A percentile compares a stretch with the other conserved stretches of the same genome.
These are phyloP conservation scores for Engystomops pustulosus DNA, from an alignment of 2,113 vertebrate genomes.

Conservation along the genomic window DNA sequence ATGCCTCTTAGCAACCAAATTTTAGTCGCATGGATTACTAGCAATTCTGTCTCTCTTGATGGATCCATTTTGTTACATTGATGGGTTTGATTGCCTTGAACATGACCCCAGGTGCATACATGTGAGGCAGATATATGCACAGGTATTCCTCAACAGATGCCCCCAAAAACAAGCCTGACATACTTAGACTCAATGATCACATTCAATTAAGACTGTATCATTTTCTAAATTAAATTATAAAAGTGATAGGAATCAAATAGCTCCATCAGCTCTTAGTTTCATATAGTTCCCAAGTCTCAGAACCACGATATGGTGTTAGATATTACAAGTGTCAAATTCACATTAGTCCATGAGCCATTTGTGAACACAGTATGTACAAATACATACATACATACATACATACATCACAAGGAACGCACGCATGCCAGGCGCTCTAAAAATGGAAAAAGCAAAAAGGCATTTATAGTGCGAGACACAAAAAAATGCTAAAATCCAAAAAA, in stretches of 20 bases:
- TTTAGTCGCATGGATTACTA: neutral
- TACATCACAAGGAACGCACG: no score
- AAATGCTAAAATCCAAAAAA: no score
- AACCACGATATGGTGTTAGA: no score
- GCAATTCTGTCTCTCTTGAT: neutral
- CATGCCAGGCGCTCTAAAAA: no score
- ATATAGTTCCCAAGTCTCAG: neutral
- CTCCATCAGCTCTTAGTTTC: no score
- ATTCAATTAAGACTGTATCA: no score
- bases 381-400: no score
- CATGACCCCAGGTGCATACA: neutral
- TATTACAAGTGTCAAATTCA: neutral
- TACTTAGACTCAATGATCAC: no score
- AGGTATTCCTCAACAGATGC: neutral
- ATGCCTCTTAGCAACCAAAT: slow-evolving; percentile 5
- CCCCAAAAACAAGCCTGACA: neutral
- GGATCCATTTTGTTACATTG: neutral
- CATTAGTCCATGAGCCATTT: neutral
- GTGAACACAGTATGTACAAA: neutral
- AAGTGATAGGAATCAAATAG: no score
- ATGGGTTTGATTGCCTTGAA: neutral
- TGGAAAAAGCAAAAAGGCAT: no score
- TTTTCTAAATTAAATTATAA: no score
- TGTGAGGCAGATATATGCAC: neutral
- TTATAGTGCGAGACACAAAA: no score